Conservation (phyloP, 2,797 vertebrate species). For the Streptopelia turtur region DNA sequence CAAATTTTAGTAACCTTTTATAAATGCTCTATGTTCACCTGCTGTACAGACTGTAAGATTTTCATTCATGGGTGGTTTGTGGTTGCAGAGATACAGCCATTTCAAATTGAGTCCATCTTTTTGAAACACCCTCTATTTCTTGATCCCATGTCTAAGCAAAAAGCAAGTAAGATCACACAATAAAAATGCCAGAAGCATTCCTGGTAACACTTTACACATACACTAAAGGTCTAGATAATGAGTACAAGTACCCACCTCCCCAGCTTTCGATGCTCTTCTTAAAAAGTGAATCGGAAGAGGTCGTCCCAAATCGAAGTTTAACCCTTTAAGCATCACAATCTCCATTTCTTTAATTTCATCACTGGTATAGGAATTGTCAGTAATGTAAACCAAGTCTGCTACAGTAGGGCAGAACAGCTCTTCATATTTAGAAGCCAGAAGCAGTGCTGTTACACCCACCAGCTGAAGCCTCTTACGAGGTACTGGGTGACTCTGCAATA, state of each 20-base stretch:
- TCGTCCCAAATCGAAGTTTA: constrained; percentile 90
- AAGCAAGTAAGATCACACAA: neutral
- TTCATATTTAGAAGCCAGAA: constrained; percentile 94
- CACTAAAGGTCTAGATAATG: neutral
- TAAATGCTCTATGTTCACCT: no score
- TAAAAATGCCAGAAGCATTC: neutral
- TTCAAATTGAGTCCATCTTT: no score
- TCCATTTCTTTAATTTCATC: constrained; percentile 92
- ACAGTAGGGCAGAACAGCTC: constrained; percentile 89
- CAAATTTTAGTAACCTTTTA: no score
- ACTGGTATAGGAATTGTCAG: constrained; percentile 88
- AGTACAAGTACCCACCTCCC: constrained; percentile 79
- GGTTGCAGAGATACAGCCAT: no score
- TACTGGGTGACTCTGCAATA: constrained; percentile 85
- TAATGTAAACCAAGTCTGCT: constrained; percentile 93
- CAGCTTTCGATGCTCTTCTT: constrained; percentile 91
- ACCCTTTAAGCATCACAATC: constrained; percentile 80
- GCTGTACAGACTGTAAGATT: no score
- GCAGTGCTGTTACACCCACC: constrained; percentile 89
- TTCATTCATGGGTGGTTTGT: no score
- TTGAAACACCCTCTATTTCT: neutral
- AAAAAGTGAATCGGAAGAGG: constrained; percentile 94
- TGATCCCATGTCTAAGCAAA: neutral
- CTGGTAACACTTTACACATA: neutral
- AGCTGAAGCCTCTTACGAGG: constrained; percentile 90